Percentiles rank a stretch among this genome's conserved stretches.
These are phyloP conservation scores for Drosophila pruinosa DNA, from an alignment of 1,140 invertebrate species.

Conservation along the genomic window DNA sequence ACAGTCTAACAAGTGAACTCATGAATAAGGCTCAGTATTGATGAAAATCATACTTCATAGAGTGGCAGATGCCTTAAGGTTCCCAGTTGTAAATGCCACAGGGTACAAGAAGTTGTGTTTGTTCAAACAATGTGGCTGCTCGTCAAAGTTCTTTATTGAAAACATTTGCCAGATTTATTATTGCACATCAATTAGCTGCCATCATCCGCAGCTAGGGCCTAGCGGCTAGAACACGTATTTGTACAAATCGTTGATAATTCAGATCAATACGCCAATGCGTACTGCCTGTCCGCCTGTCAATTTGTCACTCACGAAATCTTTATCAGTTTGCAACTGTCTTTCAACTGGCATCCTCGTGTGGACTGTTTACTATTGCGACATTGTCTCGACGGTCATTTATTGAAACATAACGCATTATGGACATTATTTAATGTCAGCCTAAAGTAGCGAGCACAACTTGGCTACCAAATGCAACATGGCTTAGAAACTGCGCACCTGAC, in stretches of 20 bases:
- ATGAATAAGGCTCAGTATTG: too few relatives aligned
- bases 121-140: not conserved
- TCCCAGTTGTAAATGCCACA: too few relatives aligned
- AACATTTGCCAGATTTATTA: conserved; percentile 60
- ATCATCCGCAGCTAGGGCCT: not conserved
- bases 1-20: too few relatives aligned
- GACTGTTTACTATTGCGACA: conserved; percentile 67
- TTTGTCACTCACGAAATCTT: conserved; percentile 63
- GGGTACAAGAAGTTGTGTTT: conserved; percentile 15
- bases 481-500: conserved; percentile 14
- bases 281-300: conserved; percentile 45
- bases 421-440: conserved; percentile 76
- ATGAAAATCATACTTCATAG: too few relatives aligned
- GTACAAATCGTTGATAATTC: conserved; percentile 72
- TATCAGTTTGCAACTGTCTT: conserved; percentile 35
- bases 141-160: not conserved
- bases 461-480: conserved; percentile 18
- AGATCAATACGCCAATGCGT: conserved; percentile 56
- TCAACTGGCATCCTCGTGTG: not conserved
- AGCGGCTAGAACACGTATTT: conserved; percentile 42
- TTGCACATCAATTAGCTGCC: conserved; percentile 69
- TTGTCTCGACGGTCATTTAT: conserved; percentile 64
- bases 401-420: conserved; percentile 70
- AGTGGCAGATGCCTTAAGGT: too few relatives aligned
- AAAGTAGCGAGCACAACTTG: not conserved